Conservation (phyloP, 2,113 vertebrate genomes). For the Perca flavescens region DNA sequence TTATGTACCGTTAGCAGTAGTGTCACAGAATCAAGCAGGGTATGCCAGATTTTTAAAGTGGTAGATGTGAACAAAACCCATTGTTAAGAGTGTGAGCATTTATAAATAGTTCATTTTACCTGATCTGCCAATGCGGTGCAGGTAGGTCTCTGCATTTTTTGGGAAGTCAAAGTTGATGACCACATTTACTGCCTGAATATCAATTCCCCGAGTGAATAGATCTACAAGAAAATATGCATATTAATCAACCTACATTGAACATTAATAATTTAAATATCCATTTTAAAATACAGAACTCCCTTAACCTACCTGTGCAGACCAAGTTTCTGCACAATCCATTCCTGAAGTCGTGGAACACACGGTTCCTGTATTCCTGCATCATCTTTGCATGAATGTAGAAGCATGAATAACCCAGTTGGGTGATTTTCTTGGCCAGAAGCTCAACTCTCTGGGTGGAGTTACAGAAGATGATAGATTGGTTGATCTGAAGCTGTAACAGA, state of each 20-base stretch:
- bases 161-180: constrained; percentile 86
- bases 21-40: neutral
- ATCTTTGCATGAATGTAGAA: constrained; percentile 86
- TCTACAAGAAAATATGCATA: constrained; percentile 56
- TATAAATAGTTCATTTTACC: constrained; percentile 55
- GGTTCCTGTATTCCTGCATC: constrained; percentile 82
- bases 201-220: constrained; percentile 84
- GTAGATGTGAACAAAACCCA: neutral
- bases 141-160: constrained; percentile 83
- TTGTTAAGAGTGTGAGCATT: too few species aligned
- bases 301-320: constrained; percentile 79
- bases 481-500: constrained; percentile 80
- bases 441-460: constrained; percentile 84
- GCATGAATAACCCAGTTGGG: constrained; percentile 83
- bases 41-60: neutral
- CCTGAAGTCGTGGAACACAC: constrained; percentile 80
- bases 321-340: constrained; percentile 84
- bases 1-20: neutral
- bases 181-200: constrained; percentile 84
- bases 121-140: constrained; percentile 84
- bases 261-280: neutral
- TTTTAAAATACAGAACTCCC: neutral
- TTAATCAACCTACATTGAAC: neutral
- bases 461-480: constrained; percentile 85
- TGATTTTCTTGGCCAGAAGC: constrained; percentile 83